Evolutionary conservation across 2,888 invertebrate genomes (phyloP).

Genomic region (Chironomus tentans): DNA sequence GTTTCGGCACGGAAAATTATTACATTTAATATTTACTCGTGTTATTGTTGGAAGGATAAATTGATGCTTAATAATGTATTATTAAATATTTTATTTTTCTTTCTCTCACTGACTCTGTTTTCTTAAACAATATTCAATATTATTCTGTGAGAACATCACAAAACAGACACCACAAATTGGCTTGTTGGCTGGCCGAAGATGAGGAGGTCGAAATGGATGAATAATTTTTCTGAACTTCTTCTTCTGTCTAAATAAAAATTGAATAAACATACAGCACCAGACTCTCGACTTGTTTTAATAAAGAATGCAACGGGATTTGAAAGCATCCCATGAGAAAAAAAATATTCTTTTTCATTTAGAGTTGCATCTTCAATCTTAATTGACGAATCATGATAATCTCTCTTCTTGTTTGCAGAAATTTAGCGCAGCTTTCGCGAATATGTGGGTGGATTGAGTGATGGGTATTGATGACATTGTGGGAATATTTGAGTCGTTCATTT

Average conservation of each 20-base stretch:
- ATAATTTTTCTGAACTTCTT: background rate
- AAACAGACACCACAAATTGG: background rate
- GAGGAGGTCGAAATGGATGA: background rate
- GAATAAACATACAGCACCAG: conserved; percentile 7
- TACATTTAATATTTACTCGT: conserved; percentile 20
- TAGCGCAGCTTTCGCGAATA: background rate
- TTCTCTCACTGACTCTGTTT: background rate
- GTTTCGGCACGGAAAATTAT: conserved; percentile 4
- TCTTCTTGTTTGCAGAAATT: background rate
- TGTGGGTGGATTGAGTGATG: background rate
- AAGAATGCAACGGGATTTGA: conserved; percentile 16
- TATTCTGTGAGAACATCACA: too few relatives aligned
- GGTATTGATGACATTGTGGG: background rate
- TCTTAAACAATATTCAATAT: too few relatives aligned
- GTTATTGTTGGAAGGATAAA: conserved; percentile 21
- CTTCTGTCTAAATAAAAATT: background rate
- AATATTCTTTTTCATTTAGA: background rate
- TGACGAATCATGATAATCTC: conserved; percentile 14
- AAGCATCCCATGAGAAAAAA: conserved; percentile 1
- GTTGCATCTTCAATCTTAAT: conserved; percentile 9
- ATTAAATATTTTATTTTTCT: conserved; percentile 1
- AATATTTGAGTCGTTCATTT: background rate
- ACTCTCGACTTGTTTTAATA: background rate
- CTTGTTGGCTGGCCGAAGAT: background rate
- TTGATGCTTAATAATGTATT: conserved; percentile 20